Percentiles rank a stretch among this genome's conserved stretches.
phyloP scores from a whole-genome alignment of 1,140 invertebrate genomes.

The Caerostris darwini region DNA sequence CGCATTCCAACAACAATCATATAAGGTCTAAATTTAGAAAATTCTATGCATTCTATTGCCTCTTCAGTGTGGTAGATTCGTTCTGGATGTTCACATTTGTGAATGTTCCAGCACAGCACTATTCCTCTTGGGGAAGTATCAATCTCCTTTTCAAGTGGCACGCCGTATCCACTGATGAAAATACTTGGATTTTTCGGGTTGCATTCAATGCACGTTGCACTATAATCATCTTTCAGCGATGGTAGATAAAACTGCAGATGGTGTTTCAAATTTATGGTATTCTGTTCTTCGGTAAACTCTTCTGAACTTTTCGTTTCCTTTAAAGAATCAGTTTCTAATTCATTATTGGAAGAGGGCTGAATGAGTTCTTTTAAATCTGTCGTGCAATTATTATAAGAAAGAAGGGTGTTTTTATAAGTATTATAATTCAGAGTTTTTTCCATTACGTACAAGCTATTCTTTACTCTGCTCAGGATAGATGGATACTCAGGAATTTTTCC shows the following conservation, averaged over 20 bases:
- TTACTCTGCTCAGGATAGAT: conserved; percentile 22
- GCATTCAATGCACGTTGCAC: conserved; percentile 55
- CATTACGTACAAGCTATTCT: conserved; percentile 42
- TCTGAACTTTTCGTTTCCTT: background rate
- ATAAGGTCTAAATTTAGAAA: conserved; percentile 49
- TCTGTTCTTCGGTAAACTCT: background rate
- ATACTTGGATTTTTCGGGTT: conserved; percentile 48
- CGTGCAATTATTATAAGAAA: conserved; percentile 32
- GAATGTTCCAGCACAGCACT: conserved; percentile 65
- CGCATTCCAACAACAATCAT: conserved; percentile 67
- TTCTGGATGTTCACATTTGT: conserved; percentile 72
- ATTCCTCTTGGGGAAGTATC: background rate
- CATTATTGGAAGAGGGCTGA: background rate
- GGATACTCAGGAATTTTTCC: conserved; percentile 4
- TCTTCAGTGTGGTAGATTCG: conserved; percentile 58
- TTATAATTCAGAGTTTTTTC: conserved; percentile 70
- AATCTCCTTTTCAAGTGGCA: background rate
- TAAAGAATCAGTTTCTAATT: background rate
- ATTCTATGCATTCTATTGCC: conserved; percentile 44
- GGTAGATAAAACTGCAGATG: conserved; percentile 49
- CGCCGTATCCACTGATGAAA: conserved; percentile 54
- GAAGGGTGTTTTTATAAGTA: conserved; percentile 45
- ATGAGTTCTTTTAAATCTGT: conserved; percentile 6
- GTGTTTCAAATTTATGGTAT: background rate
- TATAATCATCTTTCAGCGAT: conserved; percentile 36